phyloP scores from a whole-genome alignment of 92 coral and sea anemone species.

The Diadumene lineata region DNA sequence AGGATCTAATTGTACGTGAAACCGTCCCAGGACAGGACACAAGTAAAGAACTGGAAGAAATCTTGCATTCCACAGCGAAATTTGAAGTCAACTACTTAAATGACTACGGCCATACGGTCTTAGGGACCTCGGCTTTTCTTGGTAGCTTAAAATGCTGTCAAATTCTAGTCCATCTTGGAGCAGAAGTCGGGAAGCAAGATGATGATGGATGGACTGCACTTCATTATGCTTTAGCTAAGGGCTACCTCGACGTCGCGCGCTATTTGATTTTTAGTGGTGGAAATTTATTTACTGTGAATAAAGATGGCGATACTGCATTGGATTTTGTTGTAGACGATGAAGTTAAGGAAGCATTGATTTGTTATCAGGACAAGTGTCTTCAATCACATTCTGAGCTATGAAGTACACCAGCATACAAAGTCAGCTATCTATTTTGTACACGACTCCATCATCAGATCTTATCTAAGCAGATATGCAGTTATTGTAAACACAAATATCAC shows the following conservation, averaged over 20 bases:
- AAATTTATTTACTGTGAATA: conserved; percentile 43
- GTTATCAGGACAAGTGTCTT: conserved; percentile 51
- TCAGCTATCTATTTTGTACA: no score
- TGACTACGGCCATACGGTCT: conserved; percentile 76
- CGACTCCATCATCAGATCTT: no score
- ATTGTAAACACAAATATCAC: no score
- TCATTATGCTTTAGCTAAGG: conserved; percentile 86
- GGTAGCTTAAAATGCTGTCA: conserved; percentile 74
- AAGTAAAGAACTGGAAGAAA: conserved; percentile 59
- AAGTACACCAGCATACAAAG: no score
- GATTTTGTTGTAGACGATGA: conserved; percentile 71
- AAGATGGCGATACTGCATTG: conserved; percentile 74
- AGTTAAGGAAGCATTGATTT: conserved; percentile 27
- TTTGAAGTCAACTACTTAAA: conserved; percentile 68
- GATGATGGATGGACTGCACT: conserved; percentile 91
- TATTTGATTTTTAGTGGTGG: conserved; percentile 76
- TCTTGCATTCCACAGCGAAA: conserved; percentile 39
- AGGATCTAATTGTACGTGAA: conserved; percentile 81
- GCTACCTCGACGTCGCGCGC: conserved; percentile 77
- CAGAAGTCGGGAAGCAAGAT: conserved; percentile 65
- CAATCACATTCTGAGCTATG: conserved; percentile 8
- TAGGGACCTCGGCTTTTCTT: conserved; percentile 82
- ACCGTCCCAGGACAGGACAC: conserved; percentile 81
- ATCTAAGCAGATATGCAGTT: no score
- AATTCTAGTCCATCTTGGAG: conserved; percentile 64